Percentiles rank a stretch among this genome's conserved stretches.
Evolutionary conservation across 2,113 vertebrate species (phyloP).

Genomic region (Gavia stellata): DNA sequence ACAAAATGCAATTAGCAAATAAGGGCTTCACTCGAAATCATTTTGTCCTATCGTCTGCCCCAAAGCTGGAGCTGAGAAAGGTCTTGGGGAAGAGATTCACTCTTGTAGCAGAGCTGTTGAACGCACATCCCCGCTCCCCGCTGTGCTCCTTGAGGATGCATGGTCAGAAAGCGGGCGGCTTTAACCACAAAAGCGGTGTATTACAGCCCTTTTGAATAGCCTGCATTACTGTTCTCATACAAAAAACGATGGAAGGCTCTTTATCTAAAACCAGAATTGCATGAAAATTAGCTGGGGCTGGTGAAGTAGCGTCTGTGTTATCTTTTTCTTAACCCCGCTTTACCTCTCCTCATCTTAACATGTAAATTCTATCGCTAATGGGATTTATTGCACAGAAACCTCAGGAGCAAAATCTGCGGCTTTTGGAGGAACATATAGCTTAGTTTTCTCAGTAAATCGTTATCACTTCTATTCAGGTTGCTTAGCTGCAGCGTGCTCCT

Average conservation of each 20-base stretch:
- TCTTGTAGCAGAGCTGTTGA: background rate
- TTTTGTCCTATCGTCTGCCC: background rate
- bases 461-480: background rate
- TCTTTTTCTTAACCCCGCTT: background rate
- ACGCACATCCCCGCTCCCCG: background rate
- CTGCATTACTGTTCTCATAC: background rate
- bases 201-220: background rate
- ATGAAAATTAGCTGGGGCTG: background rate
- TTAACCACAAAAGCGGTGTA: background rate
- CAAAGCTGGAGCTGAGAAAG: background rate
- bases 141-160: background rate
- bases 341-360: background rate
- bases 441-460: background rate
- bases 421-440: background rate
- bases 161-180: background rate
- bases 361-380: background rate
- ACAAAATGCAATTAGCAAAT: background rate
- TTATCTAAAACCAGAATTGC: slow-evolving; percentile 1
- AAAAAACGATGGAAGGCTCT: background rate
- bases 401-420: background rate
- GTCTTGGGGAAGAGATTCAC: background rate
- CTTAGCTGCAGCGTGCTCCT: background rate
- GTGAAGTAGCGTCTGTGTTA: background rate
- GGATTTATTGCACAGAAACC: background rate
- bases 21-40: background rate